Percentiles rank a stretch among this genome's conserved stretches.
phyloP scores from a whole-genome alignment of 64 coral and sea anemone species.

The Porites lutea region DNA sequence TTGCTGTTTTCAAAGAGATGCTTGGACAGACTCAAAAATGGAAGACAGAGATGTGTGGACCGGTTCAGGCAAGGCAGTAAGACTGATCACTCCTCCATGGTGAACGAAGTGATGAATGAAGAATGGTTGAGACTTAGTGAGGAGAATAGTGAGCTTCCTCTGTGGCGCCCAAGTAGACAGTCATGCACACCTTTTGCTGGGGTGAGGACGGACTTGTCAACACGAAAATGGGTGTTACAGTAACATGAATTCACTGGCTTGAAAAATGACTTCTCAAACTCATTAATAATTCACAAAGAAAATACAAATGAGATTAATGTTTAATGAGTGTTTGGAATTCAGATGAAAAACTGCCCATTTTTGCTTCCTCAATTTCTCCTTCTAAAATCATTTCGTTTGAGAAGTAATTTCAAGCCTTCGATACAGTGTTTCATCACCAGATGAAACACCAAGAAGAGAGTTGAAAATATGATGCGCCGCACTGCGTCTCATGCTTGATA shows the following conservation, averaged over 20 bases:
- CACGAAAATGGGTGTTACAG: no score
- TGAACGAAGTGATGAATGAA: constrained; percentile 75
- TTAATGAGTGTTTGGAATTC: no score
- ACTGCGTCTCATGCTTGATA: neutral
- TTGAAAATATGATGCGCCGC: neutral
- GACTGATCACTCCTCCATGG: constrained; percentile 17
- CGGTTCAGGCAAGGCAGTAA: constrained; percentile 23
- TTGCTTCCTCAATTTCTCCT: no score
- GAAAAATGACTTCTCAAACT: no score
- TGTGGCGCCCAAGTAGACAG: constrained; percentile 59
- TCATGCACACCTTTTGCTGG: constrained; percentile 62
- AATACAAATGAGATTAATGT: no score
- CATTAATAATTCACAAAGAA: no score
- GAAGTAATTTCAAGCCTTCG: no score
- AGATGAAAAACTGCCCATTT: no score
- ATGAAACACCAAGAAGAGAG: no score
- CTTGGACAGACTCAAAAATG: constrained; percentile 62
- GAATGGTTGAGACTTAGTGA: constrained; percentile 63
- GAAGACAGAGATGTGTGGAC: constrained; percentile 70
- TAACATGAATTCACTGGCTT: no score
- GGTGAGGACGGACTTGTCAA: neutral
- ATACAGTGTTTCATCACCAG: no score
- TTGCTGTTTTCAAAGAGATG: constrained; percentile 55
- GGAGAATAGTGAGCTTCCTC: constrained; percentile 48
- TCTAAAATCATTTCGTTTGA: no score